Conservation (phyloP, 92 coral and sea anemone species). For the Isaurus tuberculatus region DNA sequence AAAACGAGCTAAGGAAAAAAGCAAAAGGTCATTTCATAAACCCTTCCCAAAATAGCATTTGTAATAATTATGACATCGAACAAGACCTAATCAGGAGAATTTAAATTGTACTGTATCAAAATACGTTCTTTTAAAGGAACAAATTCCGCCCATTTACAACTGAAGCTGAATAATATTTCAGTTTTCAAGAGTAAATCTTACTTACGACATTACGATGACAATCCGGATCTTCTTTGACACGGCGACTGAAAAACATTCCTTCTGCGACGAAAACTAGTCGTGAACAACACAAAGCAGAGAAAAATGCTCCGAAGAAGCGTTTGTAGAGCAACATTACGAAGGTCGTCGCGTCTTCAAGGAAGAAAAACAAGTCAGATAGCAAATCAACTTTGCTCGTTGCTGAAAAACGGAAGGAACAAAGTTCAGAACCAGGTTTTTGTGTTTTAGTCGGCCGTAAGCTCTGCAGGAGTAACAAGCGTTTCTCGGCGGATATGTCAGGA, state of each 20-base stretch:
- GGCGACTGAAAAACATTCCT: neutral
- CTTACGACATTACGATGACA: conserved; percentile 35
- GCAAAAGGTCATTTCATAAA: no score
- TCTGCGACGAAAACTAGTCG: neutral
- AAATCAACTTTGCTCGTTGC: neutral
- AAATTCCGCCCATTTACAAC: no score
- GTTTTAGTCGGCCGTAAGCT: neutral
- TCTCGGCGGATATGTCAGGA: no score
- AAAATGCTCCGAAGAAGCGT: neutral
- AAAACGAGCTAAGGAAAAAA: no score
- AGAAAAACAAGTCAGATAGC: neutral
- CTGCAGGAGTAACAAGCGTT: neutral
- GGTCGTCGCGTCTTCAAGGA: neutral
- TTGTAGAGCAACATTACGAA: neutral
- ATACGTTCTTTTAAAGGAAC: no score
- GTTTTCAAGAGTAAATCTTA: neutral
- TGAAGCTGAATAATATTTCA: no score
- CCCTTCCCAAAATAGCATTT: no score
- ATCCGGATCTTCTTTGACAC: conserved; percentile 32
- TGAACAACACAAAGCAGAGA: neutral
- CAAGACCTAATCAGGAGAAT: no score
- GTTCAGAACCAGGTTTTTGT: neutral
- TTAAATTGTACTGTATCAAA: no score
- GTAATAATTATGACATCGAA: no score
- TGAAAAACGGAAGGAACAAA: neutral